These are phyloP conservation scores for Caerostris extrusa DNA, from an alignment of 1,140 invertebrate species.

Conservation along the genomic window DNA sequence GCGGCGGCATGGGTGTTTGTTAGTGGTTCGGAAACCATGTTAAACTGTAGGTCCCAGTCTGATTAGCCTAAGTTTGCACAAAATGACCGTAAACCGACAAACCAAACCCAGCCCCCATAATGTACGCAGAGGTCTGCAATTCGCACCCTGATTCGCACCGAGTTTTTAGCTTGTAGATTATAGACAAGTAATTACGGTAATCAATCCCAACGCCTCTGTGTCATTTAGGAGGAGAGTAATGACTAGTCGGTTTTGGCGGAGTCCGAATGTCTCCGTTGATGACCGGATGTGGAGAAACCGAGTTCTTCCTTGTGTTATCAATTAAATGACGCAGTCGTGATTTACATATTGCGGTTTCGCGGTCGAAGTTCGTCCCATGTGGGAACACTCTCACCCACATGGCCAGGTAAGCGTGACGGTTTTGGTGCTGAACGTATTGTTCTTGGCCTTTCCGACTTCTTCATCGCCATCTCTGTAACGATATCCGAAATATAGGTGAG, in stretches of 20 bases:
- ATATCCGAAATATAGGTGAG: conserved; percentile 50
- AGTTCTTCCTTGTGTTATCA: background rate
- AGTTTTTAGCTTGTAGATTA: no score
- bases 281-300: conserved; percentile 23
- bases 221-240: background rate
- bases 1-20: no score
- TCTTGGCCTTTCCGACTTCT: background rate
- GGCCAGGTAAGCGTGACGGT: conserved; percentile 60
- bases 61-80: no score
- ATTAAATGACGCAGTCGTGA: conserved; percentile 29
- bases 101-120: no score
- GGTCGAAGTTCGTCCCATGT: conserved; percentile 52
- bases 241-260: background rate
- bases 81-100: no score
- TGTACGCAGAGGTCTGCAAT: no score
- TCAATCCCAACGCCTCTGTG: no score
- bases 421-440: conserved; percentile 46
- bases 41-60: no score
- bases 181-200: no score
- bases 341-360: conserved; percentile 70
- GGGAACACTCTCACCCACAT: conserved; percentile 73
- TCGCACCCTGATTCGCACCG: no score
- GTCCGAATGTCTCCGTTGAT: background rate
- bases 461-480: conserved; percentile 14
- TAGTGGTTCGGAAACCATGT: no score